Evolutionary conservation across 2,888 invertebrate species (phyloP).

Genomic region (Entomobrya proxima): DNA sequence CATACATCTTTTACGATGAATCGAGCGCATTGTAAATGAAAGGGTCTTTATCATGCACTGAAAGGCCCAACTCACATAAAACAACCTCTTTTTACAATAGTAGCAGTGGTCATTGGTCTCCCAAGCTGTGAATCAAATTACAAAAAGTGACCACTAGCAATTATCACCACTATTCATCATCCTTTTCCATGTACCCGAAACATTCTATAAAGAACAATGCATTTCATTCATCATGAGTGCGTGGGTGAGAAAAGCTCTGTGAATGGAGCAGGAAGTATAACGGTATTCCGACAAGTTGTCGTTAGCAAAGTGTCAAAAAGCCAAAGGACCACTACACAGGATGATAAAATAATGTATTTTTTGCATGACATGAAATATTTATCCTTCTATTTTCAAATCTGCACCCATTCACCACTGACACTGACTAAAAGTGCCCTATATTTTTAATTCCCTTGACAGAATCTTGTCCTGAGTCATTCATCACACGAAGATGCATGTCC

Average conservation of each 20-base stretch:
- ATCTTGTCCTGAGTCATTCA: slow-evolving; percentile 39
- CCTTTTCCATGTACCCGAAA: background rate
- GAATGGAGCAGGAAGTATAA: background rate
- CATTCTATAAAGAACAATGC: background rate
- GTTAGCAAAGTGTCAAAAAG: slow-evolving; percentile 32
- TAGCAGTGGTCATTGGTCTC: background rate
- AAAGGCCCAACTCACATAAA: background rate
- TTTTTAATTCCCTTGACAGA: slow-evolving; percentile 52
- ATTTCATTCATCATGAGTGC: slow-evolving; percentile 1
- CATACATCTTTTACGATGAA: background rate
- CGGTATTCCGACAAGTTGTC: background rate
- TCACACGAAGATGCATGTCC: background rate
- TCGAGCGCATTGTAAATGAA: background rate
- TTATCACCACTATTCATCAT: slow-evolving; percentile 1
- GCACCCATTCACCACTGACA: slow-evolving; percentile 33
- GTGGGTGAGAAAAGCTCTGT: no score
- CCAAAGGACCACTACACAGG: background rate
- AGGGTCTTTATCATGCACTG: background rate
- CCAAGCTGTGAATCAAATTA: slow-evolving; percentile 8
- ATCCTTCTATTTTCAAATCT: slow-evolving; percentile 20
- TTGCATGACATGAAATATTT: slow-evolving; percentile 26
- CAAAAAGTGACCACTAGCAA: slow-evolving; percentile 27
- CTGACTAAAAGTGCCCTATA: slow-evolving; percentile 39
- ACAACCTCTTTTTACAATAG: background rate
- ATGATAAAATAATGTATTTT: background rate